These are phyloP conservation scores for Drosophila dives DNA, from an alignment of 2,888 invertebrate genomes.

Conservation along the genomic window DNA sequence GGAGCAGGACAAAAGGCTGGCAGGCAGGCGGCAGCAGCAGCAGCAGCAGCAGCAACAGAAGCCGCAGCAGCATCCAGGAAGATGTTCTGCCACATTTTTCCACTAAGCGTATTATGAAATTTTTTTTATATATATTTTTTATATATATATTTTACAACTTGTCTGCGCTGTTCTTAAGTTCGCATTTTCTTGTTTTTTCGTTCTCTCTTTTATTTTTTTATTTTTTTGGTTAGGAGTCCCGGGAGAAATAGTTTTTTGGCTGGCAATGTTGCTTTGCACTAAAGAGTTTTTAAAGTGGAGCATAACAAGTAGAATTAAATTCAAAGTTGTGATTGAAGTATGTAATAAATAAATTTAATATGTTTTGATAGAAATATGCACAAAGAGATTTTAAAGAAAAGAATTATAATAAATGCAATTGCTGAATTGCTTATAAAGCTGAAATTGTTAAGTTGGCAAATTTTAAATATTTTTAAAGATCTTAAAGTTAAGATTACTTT, in stretches of 20 bases:
- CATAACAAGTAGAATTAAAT: not conserved
- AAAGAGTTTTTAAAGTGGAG: conserved; percentile 29
- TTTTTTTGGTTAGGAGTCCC: not conserved
- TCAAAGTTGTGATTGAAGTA: conserved; percentile 14
- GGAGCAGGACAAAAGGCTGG: conserved; percentile 26
- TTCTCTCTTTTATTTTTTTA: not conserved
- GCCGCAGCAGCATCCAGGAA: conserved; percentile 45
- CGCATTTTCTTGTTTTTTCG: conserved; percentile 8
- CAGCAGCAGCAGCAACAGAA: not conserved
- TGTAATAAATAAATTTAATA: not conserved
- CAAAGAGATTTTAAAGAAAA: not conserved
- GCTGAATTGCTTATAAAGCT: too few species aligned
- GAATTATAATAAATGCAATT: not conserved
- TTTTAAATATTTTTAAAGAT: not conserved
- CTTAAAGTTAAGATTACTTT: not conserved
- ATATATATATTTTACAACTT: conserved; percentile 73
- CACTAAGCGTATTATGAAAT: conserved; percentile 76
- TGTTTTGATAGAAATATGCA: not conserved
- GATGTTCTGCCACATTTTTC: conserved; percentile 74
- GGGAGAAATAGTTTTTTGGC: conserved; percentile 9
- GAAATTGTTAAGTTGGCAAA: not conserved
- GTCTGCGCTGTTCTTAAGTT: conserved; percentile 56
- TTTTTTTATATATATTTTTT: conserved; percentile 27
- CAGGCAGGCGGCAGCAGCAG: not conserved
- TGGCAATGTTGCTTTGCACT: conserved; percentile 1